Percentiles rank a stretch among this genome's conserved stretches.
Evolutionary conservation across 2,113 vertebrate genomes (phyloP).

Genomic region (Menura novaehollandiae): DNA sequence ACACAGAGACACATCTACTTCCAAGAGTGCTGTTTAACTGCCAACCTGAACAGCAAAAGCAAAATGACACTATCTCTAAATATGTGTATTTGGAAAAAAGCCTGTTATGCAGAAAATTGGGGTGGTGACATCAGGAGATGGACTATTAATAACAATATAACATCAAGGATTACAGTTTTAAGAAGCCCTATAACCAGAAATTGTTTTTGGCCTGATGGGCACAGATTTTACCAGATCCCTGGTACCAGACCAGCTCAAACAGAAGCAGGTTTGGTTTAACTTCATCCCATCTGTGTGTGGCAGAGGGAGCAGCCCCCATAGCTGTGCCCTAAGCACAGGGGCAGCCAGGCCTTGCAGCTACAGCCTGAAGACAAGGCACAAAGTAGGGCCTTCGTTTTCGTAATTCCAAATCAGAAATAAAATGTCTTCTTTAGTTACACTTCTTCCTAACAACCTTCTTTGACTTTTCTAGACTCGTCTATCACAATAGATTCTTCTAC

Average conservation of each 20-base stretch:
- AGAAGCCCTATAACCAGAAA: not conserved
- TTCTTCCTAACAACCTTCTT: not conserved
- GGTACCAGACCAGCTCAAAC: not conserved
- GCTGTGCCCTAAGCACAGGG: no score
- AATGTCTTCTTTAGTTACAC: accelerated
- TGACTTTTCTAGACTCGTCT: not conserved
- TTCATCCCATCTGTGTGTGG: accelerated
- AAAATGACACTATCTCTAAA: not conserved
- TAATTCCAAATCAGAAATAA: not conserved
- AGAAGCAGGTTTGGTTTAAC: not conserved
- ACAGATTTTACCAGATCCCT: not conserved
- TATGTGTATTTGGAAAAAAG: not conserved
- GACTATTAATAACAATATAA: not conserved
- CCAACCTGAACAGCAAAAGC: not conserved
- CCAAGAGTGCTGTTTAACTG: not conserved
- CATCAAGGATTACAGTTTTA: not conserved
- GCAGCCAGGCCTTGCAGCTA: not conserved
- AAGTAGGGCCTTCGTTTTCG: not conserved
- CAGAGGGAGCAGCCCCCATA: not conserved
- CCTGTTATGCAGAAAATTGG: not conserved
- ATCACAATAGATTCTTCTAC: not conserved
- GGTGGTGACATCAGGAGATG: not conserved
- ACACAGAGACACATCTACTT: not conserved
- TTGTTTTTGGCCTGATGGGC: not conserved
- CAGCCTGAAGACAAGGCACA: not conserved